Evolutionary conservation across 2,113 vertebrate genomes (phyloP).

Genomic region (Pipa parva): DNA sequence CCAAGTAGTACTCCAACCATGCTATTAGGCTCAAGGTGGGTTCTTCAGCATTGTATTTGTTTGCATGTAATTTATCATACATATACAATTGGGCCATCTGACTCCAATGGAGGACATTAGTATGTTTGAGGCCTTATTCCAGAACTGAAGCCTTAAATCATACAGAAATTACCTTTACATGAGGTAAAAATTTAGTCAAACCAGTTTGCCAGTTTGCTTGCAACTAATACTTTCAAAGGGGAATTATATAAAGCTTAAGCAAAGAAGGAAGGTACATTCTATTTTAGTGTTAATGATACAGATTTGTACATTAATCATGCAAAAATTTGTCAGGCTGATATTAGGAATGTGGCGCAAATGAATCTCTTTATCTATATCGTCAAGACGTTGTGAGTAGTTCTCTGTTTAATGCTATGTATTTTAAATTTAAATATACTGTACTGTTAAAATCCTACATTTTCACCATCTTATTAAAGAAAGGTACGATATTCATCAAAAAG

Average conservation of each 20-base stretch:
- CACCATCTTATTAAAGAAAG: constrained; percentile 29
- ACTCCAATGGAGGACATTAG: too few relatives aligned
- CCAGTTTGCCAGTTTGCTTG: constrained; percentile 7
- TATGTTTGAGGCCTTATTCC: too few relatives aligned
- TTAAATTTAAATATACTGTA: constrained; percentile 38
- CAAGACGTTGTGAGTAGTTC: constrained; percentile 7
- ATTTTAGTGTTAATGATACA: constrained; percentile 26
- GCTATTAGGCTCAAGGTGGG: too few relatives aligned
- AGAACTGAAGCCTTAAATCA: too few relatives aligned
- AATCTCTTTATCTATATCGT: constrained; percentile 29
- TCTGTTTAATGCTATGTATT: constrained; percentile 36
- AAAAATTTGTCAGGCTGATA: constrained; percentile 37
- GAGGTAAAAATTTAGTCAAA: constrained; percentile 9
- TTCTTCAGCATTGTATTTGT: too few relatives aligned
- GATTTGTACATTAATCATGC: constrained; percentile 24
- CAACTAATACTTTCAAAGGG: neutral
- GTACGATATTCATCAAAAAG: constrained; percentile 37
- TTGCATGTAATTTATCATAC: too few relatives aligned
- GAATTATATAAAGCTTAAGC: constrained; percentile 12
- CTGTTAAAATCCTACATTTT: constrained; percentile 11
- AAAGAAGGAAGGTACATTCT: constrained; percentile 2
- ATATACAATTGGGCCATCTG: too few relatives aligned
- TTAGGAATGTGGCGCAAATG: constrained; percentile 25
- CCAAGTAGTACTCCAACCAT: too few relatives aligned
- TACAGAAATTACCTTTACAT: too few relatives aligned